Conservation (phyloP, 2,113 vertebrate species). For the Embiotoca jacksoni region DNA sequence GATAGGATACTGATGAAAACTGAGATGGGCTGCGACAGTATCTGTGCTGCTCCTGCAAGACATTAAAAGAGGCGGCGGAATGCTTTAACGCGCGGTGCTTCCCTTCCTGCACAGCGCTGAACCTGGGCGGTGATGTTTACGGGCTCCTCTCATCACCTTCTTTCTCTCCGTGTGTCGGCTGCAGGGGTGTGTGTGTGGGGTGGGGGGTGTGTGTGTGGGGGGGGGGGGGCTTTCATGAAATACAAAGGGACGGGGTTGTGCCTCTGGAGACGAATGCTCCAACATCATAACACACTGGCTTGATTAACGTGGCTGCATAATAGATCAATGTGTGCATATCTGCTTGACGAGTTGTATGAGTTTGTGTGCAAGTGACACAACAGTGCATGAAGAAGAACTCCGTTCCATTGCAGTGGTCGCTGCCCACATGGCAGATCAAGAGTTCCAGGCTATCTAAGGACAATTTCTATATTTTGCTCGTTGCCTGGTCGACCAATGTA, state of each 20-base stretch:
- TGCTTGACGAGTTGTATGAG: conserved; percentile 55
- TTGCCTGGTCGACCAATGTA: neutral
- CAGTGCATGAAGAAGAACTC: neutral
- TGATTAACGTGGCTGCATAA: conserved; percentile 70
- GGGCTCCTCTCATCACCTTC: neutral
- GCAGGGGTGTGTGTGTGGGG: neutral
- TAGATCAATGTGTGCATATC: conserved; percentile 44
- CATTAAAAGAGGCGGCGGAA: conserved; percentile 47
- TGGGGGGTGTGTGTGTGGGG: neutral
- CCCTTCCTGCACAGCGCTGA: conserved; percentile 18
- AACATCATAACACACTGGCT: conserved; percentile 43
- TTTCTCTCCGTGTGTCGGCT: too few species aligned
- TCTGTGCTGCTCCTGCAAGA: conserved; percentile 56
- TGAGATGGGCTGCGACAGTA: conserved; percentile 73
- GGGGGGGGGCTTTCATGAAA: conserved; percentile 40
- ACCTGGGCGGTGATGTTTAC: conserved; percentile 20
- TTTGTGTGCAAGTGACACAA: conserved; percentile 26
- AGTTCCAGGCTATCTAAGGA: conserved; percentile 7
- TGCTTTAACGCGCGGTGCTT: conserved; percentile 27
- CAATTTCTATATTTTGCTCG: neutral
- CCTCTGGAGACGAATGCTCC: conserved; percentile 34
- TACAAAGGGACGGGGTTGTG: conserved; percentile 14
- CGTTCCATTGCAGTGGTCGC: neutral
- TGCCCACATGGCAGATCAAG: conserved; percentile 4
- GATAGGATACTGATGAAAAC: conserved; percentile 79